Evolutionary conservation across 2,888 invertebrate genomes (phyloP).

Genomic region (Salpingus planirostris): DNA sequence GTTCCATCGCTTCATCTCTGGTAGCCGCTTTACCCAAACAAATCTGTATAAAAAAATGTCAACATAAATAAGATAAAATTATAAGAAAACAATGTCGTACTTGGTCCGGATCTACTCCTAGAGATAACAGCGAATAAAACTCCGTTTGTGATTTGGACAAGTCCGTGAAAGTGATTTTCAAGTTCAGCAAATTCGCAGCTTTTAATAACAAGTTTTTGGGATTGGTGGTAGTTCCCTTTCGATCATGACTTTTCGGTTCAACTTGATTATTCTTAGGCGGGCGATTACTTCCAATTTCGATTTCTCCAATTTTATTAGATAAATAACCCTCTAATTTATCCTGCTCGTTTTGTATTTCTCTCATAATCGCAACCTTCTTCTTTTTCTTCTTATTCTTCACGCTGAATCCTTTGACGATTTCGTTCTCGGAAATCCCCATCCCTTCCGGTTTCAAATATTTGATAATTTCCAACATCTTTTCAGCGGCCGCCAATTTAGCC

Average conservation of each 20-base stretch:
- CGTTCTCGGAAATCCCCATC: constrained; percentile 6
- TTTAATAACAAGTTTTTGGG: constrained; percentile 24
- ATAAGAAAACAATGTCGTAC: constrained; percentile 1
- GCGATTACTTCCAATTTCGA: no score
- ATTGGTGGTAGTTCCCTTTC: no score
- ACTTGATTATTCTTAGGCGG: no score
- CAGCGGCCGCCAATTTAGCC: constrained; percentile 30
- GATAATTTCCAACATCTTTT: constrained; percentile 28
- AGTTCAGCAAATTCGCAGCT: constrained; percentile 21
- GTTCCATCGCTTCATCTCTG: constrained; percentile 6
- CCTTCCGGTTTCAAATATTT: constrained; percentile 19
- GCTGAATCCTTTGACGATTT: constrained; percentile 7
- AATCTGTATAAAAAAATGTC: constrained; percentile 18
- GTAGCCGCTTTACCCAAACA: constrained; percentile 26
- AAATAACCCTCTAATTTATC: no score
- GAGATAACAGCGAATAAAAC: constrained; percentile 20
- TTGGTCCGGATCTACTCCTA: constrained; percentile 21
- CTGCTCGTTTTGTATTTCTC: no score
- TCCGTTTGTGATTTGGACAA: constrained; percentile 15
- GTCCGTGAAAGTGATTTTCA: constrained; percentile 22
- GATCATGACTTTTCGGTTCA: no score
- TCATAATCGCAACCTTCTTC: no score
- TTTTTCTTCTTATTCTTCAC: constrained; percentile 25
- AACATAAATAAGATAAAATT: no score
- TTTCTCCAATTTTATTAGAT: no score